Base-by-base conservation (phyloP, 2,888 invertebrate genomes). In the Ennomos fuscantarius region DNA sequence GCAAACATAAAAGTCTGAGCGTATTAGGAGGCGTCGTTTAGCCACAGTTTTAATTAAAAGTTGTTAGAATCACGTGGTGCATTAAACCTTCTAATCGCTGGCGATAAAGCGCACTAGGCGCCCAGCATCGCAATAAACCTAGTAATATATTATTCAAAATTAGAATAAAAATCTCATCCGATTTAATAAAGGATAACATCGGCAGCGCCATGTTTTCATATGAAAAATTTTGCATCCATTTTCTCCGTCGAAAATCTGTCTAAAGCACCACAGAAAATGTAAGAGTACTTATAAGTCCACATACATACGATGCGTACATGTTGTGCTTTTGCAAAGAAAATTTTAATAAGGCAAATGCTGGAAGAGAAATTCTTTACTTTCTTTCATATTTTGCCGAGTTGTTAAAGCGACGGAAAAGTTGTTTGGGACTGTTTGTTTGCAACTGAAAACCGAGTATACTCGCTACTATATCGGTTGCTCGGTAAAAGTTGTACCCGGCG, bases 101-200 rank as follows among this genome's bases (percentile, higher is more conserved):
- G 72, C 78, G 64, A 82, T 82, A 83, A 82, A 82, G 72, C 72
- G 71, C 81, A 82, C 72, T 74, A 74, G 69, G 82, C 70, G 82
- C 74, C 58, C 60, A 60, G 81, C 83, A 81, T 81, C 79, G 73
- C 74, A 84, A 84, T 78, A 72, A 74, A 71, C 67, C 67, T 65
- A 39, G 63, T 65, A 72, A 67, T 73, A 68, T 66, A 74, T 69
- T 62, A 70, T 73, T 73, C 70, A 55, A 74, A 79, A 79, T 82
- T 79, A 76, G 70, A 77, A 76, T 72, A 78, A 81, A 78, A 74
- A 72, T 66, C 70, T 65, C 64, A 49, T 52, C 54, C 60, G 63
- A 67, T 69, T 63, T 70, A 62, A 72, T 70, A 76, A 74, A 76
- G 70, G 72, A 78, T 79, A 79, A 78, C 65, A 66, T 60, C 48